phyloP scores from a whole-genome alignment of 2,797 vertebrate genomes.

The Megalops cyprinoides region DNA sequence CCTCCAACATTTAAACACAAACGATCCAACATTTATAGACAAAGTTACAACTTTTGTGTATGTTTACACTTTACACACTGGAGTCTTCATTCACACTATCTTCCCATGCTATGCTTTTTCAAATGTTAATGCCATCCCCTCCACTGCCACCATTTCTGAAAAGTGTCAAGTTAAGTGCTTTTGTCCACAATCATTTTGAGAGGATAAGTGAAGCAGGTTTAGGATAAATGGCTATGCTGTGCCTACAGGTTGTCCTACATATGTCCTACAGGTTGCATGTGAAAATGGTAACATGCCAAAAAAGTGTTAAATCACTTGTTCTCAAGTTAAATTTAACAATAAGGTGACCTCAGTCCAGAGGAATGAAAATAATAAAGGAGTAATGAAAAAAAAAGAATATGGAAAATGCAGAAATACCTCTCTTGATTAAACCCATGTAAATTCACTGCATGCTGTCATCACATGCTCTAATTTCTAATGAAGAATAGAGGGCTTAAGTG shows the following conservation, averaged over 20 bases:
- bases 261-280: too few species aligned
- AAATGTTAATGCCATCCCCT: neutral
- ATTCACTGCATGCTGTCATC: neutral
- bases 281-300: neutral
- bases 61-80: too few species aligned
- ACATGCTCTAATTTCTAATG: neutral
- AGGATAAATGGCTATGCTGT: conserved; percentile 11
- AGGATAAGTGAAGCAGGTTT: neutral
- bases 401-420: neutral
- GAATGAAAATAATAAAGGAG: neutral
- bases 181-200: neutral
- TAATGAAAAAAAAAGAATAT: conserved; percentile 19
- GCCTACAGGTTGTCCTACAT: neutral
- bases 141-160: neutral
- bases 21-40: too few species aligned
- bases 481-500: neutral
- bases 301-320: neutral
- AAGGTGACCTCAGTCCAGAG: neutral
- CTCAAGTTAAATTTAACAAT: neutral
- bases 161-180: neutral
- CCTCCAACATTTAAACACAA: too few species aligned
- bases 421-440: neutral
- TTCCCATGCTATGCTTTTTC: neutral
- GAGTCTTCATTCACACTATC: too few species aligned
- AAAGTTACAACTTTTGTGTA: too few species aligned